These are phyloP conservation scores for Accipiter virgatus DNA, from an alignment of 2,113 vertebrate species.

Conservation along the genomic window DNA sequence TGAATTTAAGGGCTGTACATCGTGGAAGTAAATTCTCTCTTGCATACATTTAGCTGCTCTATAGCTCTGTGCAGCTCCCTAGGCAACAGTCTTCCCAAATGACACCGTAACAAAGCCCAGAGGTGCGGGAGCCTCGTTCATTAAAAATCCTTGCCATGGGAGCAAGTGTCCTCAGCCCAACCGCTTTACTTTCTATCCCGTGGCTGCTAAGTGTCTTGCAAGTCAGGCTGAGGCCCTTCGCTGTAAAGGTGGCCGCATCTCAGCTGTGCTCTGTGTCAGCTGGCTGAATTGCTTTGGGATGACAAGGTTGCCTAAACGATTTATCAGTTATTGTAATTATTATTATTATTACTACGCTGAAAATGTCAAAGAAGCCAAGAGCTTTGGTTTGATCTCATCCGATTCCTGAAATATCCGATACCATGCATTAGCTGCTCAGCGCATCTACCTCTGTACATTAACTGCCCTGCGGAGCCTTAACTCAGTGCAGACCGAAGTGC, in stretches of 20 bases:
- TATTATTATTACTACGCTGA: background rate
- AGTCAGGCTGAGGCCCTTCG: background rate
- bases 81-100: constrained; percentile 43
- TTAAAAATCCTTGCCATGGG: background rate
- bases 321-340: background rate
- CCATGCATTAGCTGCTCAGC: background rate
- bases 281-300: background rate
- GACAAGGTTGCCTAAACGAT: background rate
- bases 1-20: background rate
- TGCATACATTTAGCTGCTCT: background rate
- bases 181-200: background rate
- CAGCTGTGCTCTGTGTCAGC: background rate
- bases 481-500: background rate
- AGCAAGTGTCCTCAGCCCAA: background rate
- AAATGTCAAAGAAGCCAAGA: background rate
- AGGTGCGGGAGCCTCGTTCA: background rate
- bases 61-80: constrained; percentile 40
- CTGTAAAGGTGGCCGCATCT: background rate
- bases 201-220: background rate
- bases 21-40: background rate
- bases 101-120: constrained; percentile 23
- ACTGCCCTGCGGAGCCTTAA: background rate
- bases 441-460: background rate
- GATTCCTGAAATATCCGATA: background rate
- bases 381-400: background rate